Evolutionary conservation across 2,888 invertebrate species (phyloP), one percentile per base, ranked within the genome.

Genomic region (Anodontia alba): DNA sequence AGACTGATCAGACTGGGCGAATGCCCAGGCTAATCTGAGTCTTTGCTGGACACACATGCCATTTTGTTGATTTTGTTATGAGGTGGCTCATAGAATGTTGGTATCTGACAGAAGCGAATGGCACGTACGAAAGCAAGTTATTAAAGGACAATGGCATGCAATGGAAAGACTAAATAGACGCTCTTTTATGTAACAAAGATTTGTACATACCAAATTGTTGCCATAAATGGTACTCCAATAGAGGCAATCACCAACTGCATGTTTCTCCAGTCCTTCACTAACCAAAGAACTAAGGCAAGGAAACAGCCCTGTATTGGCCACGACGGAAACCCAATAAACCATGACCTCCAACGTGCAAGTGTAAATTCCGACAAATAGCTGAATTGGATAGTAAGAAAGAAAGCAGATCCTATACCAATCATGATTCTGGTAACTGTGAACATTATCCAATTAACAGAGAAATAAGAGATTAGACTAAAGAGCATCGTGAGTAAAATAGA

Each of bases 241-340:
- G 75, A 80, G 31, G 80, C 88, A 26, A 83, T 87, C 1, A 79
- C 77, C 15, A 88, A 70, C 51, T 88, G 90, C 15, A 90, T 31
- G 36, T 84, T 69, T 26, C 73, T 76, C 90, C 87, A 88, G 85
- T 89, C 84, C 42, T 78, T 74, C 3, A 87, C 38, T 8, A 54
- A 33, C 81, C 81, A 83, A 17, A 77, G 75, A 15, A 77, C 72
- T n/a, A 84, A 68, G 10, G 81, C 84, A 20, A 81, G 79, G 12
- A 76, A 20, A 33, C 77, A 62, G 17, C 62, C 31, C 33, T 62
- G 33, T 17, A 62, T 79, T 7, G 79, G 79, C 74, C 71, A 79
- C 5, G 79, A 79, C 15, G 79, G 79, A 36, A 79, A 79, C 20
- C 79, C 79, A 20, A 75, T 79, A 31, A 74, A 69, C 79, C 79